Conservation (phyloP, 2,113 vertebrate species). For the Ginglymostoma cirratum region DNA sequence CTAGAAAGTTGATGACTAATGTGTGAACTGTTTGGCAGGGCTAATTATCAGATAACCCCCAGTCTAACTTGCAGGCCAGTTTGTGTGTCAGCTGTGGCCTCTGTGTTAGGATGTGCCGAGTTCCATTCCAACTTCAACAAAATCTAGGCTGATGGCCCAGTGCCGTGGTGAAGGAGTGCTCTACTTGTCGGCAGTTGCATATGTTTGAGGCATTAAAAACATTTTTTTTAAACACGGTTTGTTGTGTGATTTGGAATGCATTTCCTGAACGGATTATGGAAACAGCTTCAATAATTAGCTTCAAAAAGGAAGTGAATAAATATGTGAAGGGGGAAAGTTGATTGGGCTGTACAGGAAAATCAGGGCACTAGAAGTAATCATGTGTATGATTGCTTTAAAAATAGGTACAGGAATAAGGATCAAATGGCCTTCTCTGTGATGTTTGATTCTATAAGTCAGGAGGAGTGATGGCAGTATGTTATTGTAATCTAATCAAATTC, state of each 20-base stretch:
- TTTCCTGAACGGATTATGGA: no score
- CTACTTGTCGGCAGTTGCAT: background rate
- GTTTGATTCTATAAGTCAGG: background rate
- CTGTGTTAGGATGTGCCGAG: background rate
- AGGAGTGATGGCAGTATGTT: background rate
- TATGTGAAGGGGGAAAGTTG: no score
- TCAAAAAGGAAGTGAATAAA: no score
- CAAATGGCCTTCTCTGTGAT: no score
- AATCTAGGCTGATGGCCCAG: background rate
- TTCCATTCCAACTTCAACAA: background rate
- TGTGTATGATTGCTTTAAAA: no score
- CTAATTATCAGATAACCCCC: background rate
- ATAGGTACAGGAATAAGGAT: no score
- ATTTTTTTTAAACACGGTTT: no score
- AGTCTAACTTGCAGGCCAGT: background rate
- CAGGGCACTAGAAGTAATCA: no score
- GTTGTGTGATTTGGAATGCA: no score
- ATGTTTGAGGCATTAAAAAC: no score
- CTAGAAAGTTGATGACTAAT: background rate
- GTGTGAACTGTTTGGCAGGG: background rate
- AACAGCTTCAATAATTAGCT: no score
- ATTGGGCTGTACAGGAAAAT: no score
- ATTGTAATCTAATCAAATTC: background rate
- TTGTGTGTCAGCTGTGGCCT: background rate
- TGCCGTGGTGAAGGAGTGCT: background rate